Evolutionary conservation across 2,113 vertebrate genomes (phyloP).

Genomic region (Potamarius usumacintae): DNA sequence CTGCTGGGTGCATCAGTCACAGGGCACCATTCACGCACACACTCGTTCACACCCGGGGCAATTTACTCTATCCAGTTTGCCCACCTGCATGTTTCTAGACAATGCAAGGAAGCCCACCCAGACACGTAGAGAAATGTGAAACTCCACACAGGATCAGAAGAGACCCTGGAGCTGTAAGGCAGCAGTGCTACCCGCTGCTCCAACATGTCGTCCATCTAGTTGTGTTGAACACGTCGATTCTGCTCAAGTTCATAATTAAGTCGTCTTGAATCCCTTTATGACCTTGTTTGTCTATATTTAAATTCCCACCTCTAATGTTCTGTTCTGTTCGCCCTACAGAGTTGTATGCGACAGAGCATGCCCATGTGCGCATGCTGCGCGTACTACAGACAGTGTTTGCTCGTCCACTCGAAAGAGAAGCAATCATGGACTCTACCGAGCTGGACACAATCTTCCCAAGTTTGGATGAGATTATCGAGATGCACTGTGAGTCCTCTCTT

Average conservation of each 20-base stretch:
- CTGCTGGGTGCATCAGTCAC: neutral
- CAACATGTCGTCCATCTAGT: neutral
- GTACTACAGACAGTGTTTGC: slow-evolving; percentile 85
- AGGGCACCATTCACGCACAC: neutral
- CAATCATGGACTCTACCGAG: slow-evolving; percentile 70
- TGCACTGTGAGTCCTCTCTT: slow-evolving; percentile 75
- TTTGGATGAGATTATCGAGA: slow-evolving; percentile 86
- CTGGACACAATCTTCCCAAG: slow-evolving; percentile 81
- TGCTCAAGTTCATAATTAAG: neutral
- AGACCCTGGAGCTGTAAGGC: neutral
- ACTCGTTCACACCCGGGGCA: neutral
- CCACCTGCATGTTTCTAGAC: neutral
- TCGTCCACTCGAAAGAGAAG: slow-evolving; percentile 75
- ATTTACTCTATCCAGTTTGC: neutral
- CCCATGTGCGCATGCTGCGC: slow-evolving; percentile 85
- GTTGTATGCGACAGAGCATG: slow-evolving; percentile 84
- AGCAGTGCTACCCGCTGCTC: neutral
- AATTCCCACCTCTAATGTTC: neutral
- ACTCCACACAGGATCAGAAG: neutral
- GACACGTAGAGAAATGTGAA: neutral
- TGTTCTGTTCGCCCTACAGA: slow-evolving; percentile 64
- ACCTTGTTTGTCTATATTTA: neutral
- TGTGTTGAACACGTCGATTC: neutral
- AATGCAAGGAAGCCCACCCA: neutral
- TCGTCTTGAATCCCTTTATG: neutral